Base-by-base conservation (phyloP, 30 jellyfish, hydroid and myxozoan species). In the Pelagia noctiluca region DNA sequence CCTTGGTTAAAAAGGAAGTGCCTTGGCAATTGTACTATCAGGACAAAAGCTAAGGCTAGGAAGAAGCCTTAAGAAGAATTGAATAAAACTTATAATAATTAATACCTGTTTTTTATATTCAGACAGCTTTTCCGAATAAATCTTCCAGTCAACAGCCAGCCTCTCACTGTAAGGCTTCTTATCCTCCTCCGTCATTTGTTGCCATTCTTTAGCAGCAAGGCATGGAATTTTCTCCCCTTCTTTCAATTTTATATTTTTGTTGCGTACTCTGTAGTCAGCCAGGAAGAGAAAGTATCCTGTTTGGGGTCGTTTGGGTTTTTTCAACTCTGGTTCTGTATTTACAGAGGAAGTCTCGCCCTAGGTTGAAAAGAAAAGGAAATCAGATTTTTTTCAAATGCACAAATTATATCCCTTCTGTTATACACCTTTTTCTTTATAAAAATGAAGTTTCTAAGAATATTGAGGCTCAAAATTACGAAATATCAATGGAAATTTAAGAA, bases 281-380 rank as follows among this genome's bases (percentile, higher is more conserved):
- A 85, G 75, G 73, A 90, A 90, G 38, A 62, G 65, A 62, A 90
- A 85, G 64, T 90, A 90, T 0, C 94, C 97, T n/a, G 97, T 83
- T 54, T 78, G 96, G 0, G 96, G 89, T n/a, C 97, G 86, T 72
- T 90, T 90, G 21, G 97, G 97, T 76, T 77, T 90, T 63, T 86
- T 88, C 3, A 92, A 96, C 21, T 74, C 86, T n/a, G 21, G 60
- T 18, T 69, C 92, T 68, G 54, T 77, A 18, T 52, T 76, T n/a
- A n/a, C n/a, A n/a, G n/a, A n/a, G n/a, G n/a, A n/a, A n/a, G n/a
- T n/a, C n/a, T n/a, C n/a, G n/a, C 73, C 16, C 16, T 19, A 8
- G 16, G 68, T 30, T 52, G 68, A 8, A 16, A 42, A 42, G 16
- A 16, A 42, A 42, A 42, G 16, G 57, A 42, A 42, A 42, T 42